Percentiles rank a stretch among this genome's conserved stretches.
These are phyloP conservation scores for Poecilia picta DNA, from an alignment of 2,797 vertebrate genomes.

Conservation along the genomic window DNA sequence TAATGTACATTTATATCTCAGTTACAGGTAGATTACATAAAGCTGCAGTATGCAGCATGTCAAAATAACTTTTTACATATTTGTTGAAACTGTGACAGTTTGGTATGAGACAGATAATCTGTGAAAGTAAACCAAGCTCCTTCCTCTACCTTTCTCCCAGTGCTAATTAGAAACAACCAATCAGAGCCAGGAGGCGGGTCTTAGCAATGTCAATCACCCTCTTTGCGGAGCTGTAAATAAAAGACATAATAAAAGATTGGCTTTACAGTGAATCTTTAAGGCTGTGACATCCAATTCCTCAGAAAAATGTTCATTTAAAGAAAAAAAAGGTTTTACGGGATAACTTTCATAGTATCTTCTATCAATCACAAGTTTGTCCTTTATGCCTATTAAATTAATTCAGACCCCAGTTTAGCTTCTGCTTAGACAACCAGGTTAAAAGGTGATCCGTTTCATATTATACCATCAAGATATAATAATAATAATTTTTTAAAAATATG, in stretches of 20 bases:
- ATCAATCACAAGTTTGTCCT: neutral
- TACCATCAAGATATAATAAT: no score
- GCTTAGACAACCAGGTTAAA: neutral
- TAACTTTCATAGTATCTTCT: neutral
- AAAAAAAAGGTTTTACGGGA: neutral
- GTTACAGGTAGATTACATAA: neutral
- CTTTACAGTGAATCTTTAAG: neutral
- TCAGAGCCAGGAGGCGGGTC: no score
- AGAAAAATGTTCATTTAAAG: neutral
- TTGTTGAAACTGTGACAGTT: no score
- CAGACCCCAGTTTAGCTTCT: neutral
- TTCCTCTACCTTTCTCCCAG: no score
- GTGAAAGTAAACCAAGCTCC: no score
- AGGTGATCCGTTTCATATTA: neutral
- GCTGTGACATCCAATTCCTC: neutral
- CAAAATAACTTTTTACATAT: no score
- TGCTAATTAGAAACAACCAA: no score
- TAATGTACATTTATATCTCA: neutral
- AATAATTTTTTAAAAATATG: no score
- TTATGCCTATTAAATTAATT: neutral
- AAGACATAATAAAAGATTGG: neutral
- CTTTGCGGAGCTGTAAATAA: no score
- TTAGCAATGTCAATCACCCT: no score
- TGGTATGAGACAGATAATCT: no score
- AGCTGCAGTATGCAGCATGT: no score